Percentiles rank a stretch among this genome's conserved stretches.
These are phyloP conservation scores for Grammomys dolichurus DNA, from an alignment of 2,113 vertebrate species.

Conservation along the genomic window DNA sequence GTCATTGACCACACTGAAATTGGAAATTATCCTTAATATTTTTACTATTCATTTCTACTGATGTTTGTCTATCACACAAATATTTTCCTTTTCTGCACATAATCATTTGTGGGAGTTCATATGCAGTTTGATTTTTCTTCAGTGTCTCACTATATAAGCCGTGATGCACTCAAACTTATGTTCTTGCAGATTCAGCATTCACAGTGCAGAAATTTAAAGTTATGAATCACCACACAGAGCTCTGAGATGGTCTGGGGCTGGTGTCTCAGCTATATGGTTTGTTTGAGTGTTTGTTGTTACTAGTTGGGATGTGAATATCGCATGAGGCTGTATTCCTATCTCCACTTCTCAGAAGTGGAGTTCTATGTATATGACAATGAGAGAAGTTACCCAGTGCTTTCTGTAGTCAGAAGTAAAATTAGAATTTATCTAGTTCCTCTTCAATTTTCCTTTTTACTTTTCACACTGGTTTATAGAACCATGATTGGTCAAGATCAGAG, in stretches of 20 bases:
- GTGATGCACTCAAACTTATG: background rate
- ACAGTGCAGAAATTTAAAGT: background rate
- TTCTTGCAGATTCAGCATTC: background rate
- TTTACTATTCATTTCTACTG: conserved; percentile 1
- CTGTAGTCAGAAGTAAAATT: background rate
- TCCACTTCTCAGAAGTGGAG: background rate
- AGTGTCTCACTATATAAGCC: background rate
- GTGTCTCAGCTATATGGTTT: background rate
- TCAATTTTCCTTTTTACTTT: background rate
- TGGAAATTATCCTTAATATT: background rate
- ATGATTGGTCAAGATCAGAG: background rate
- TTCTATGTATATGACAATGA: background rate
- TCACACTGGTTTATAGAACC: background rate
- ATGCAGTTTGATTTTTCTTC: background rate
- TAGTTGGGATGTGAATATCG: background rate
- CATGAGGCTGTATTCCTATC: background rate
- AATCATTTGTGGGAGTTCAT: background rate
- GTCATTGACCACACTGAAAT: background rate
- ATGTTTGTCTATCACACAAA: background rate
- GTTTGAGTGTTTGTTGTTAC: background rate
- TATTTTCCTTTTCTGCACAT: background rate
- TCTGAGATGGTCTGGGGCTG: background rate
- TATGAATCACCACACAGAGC: background rate
- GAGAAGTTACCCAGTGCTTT: background rate
- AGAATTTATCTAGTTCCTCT: background rate